Conservation (phyloP, 2,888 invertebrate genomes). For the Lasioglossum leucozonium region DNA sequence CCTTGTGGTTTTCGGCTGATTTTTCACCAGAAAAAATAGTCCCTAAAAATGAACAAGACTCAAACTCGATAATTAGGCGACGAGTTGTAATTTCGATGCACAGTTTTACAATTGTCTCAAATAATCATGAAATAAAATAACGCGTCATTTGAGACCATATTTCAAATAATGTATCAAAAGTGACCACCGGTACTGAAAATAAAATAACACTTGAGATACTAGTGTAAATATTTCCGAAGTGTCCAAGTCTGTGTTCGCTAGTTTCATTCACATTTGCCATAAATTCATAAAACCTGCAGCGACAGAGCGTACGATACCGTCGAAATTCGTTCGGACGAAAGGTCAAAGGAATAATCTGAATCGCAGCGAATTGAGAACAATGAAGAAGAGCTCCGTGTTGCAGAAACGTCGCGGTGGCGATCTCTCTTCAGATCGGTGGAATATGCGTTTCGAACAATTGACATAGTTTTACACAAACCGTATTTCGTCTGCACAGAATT, state of each 20-base stretch:
- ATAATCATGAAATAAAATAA: too few species aligned
- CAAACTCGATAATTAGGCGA: too few species aligned
- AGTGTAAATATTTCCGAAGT: too few species aligned
- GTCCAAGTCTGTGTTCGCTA: not conserved
- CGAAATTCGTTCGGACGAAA: not conserved
- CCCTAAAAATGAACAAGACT: too few species aligned
- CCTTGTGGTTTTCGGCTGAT: too few species aligned
- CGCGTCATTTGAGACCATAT: too few species aligned
- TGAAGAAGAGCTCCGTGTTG: not conserved
- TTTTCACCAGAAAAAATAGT: too few species aligned
- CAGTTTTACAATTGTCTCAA: too few species aligned
- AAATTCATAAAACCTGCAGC: not conserved
- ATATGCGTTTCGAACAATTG: not conserved
- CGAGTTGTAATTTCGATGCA: not conserved
- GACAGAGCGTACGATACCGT: not conserved
- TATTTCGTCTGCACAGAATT: not conserved
- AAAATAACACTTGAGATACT: not conserved
- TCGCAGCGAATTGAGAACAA: not conserved
- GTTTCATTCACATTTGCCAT: not conserved
- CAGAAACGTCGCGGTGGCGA: not conserved
- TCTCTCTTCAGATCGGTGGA: not conserved
- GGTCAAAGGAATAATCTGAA: not conserved
- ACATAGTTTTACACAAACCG: not conserved
- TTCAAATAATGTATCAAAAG: not conserved
- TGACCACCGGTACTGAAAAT: not conserved